Conservation (phyloP, 2,797 vertebrate species). For the Characodon lateralis region DNA sequence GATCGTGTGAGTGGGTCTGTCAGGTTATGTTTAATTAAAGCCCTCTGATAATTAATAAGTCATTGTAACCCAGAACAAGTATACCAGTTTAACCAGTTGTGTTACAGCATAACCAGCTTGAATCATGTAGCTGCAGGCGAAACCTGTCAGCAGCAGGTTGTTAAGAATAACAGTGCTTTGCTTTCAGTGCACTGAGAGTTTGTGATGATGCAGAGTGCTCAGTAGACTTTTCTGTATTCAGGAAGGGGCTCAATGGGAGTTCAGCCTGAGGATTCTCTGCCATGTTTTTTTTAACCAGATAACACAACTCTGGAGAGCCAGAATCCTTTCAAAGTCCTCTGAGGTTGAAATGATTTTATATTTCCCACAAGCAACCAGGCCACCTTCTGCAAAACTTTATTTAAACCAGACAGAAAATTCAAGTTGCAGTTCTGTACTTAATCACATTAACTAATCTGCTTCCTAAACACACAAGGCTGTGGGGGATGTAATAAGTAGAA, state of each 20-base stretch:
- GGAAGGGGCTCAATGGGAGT: conserved; percentile 52
- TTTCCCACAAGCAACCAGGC: conserved; percentile 46
- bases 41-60: neutral
- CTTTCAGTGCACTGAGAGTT: conserved; percentile 42
- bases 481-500: conserved; percentile 61
- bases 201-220: conserved; percentile 43
- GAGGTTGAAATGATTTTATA: conserved; percentile 51
- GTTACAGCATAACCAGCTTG: conserved; percentile 8
- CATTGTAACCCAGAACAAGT: neutral
- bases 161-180: conserved; percentile 35
- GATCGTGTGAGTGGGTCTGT: neutral
- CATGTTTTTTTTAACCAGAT: conserved; percentile 43
- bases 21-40: conserved; percentile 1
- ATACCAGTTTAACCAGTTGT: neutral
- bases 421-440: conserved; percentile 48
- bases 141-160: conserved; percentile 33
- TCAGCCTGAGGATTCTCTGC: conserved; percentile 53
- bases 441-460: conserved; percentile 50
- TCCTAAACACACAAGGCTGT: conserved; percentile 63
- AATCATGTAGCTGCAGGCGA: conserved; percentile 31
- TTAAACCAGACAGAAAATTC: conserved; percentile 47
- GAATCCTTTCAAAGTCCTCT: conserved; percentile 48
- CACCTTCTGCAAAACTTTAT: conserved; percentile 43
- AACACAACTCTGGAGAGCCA: conserved; percentile 36
- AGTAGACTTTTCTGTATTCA: conserved; percentile 49